Base-by-base conservation (phyloP, 2,797 vertebrate genomes). In the Thaleichthys pacificus region DNA sequence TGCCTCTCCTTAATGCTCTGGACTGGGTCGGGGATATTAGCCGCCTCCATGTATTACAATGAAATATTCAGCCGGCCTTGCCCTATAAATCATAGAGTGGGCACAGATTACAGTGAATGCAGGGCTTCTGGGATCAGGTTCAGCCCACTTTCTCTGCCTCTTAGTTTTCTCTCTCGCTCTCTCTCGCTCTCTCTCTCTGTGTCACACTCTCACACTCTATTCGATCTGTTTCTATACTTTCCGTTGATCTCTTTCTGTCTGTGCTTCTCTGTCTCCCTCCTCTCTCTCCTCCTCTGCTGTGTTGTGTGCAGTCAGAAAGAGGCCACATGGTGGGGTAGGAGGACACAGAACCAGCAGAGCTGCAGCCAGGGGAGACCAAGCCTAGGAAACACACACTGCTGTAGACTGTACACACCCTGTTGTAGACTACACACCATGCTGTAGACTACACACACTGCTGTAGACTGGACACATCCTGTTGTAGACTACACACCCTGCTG, bases 281-380 rank as follows among this genome's bases (percentile, higher is more conserved):
- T 28, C 21, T 15, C 65, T 69, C 73, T 66, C 63, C 38, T 5
- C 51, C 22, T 35, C 38, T 58, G n/a, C 19, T 19, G 54, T 61
- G 26, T 42, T 8, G 17, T 56, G 74, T 73, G 90, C 92, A 92
- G 93, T 89, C 94, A 91, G 84, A 81, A 81, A 92, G 87, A 94
- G 94, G 93, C 95, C 95, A 96, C 95, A 95, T 94, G 96, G 96
- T 96, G 95, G 96, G 92, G 95, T 93, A 94, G 94, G 90, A 96
- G 94, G 84, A 93, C 91, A 79, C 85, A 81, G 80, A 76, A 76
- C 78, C 82, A 79, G 64, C 77, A 77, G 76, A 79, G 77, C 76
- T 78, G 78, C 78, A 70, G 22, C 32, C 21, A 38, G 51, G 51
- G 51, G 42, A 58, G 57, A 49, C 42, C 19, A 66, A n/a, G 70